Conservation (phyloP, 2,888 invertebrate genomes). For the Drosophila basisetae region DNA sequence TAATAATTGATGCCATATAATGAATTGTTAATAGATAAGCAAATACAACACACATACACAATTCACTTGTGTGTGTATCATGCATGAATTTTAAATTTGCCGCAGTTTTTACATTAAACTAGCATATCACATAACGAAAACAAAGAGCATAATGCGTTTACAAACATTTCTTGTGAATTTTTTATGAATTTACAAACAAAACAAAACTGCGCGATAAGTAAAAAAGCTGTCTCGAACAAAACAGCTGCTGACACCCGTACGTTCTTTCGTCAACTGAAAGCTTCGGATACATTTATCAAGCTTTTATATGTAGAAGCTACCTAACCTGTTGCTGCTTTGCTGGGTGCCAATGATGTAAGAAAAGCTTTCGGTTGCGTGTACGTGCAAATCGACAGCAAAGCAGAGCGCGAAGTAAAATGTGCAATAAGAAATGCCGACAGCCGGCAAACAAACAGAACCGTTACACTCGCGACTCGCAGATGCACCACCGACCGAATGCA, state of each 20-base stretch:
- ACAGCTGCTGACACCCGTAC: conserved; percentile 47
- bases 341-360: conserved; percentile 24
- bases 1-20: conserved; percentile 21
- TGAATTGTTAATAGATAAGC: conserved; percentile 29
- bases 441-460: conserved; percentile 11
- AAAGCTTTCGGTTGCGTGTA: conserved; percentile 44
- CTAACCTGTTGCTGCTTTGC: conserved; percentile 41
- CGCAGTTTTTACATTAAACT: background rate
- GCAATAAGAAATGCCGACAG: conserved; percentile 22
- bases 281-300: conserved; percentile 15
- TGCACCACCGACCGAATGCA: conserved; percentile 46
- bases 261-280: conserved; percentile 49
- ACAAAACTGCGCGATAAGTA: conserved; percentile 5
- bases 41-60: background rate
- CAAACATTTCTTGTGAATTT: conserved; percentile 28
- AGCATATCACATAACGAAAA: conserved; percentile 4
- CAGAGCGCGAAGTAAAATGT: conserved; percentile 9
- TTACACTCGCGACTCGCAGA: conserved; percentile 14
- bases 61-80: background rate
- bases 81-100: background rate
- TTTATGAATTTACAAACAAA: conserved; percentile 14
- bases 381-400: conserved; percentile 42
- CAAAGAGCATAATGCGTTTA: conserved; percentile 19
- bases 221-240: conserved; percentile 35
- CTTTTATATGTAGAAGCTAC: conserved; percentile 39